phyloP scores from a whole-genome alignment of 2,797 vertebrate species.

The Molossus alvarezi region DNA sequence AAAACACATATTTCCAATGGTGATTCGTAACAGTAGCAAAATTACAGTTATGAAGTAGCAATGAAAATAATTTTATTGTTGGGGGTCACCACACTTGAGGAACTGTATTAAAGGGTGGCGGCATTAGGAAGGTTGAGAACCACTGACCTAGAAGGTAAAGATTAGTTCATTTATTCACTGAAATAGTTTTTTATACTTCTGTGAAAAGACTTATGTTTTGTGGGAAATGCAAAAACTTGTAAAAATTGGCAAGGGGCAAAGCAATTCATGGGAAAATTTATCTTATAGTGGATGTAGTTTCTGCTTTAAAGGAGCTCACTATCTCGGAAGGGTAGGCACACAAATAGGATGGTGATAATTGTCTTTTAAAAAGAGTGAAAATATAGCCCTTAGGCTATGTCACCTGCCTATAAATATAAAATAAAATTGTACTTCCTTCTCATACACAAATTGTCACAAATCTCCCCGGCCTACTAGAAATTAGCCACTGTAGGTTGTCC shows the following conservation, averaged over 20 bases:
- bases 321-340: not conserved
- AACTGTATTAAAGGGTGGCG: too few relatives aligned
- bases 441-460: not conserved
- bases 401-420: not conserved
- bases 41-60: too few relatives aligned
- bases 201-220: not conserved
- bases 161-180: not conserved
- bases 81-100: too few relatives aligned
- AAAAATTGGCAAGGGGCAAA: not conserved
- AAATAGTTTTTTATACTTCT: not conserved
- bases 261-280: not conserved
- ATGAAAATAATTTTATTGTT: too few relatives aligned
- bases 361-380: slow-evolving; percentile 24
- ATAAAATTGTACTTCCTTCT: slow-evolving; percentile 24
- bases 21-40: too few relatives aligned
- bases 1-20: too few relatives aligned
- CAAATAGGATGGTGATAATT: slow-evolving; percentile 21
- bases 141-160: not conserved
- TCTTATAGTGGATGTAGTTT: not conserved
- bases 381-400: not conserved
- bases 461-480: not conserved
- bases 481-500: not conserved
- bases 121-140: too few relatives aligned
- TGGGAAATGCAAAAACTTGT: not conserved
- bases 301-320: slow-evolving; percentile 20